Base-by-base conservation (phyloP, 2,113 vertebrate species). In the Scalopus aquaticus region DNA sequence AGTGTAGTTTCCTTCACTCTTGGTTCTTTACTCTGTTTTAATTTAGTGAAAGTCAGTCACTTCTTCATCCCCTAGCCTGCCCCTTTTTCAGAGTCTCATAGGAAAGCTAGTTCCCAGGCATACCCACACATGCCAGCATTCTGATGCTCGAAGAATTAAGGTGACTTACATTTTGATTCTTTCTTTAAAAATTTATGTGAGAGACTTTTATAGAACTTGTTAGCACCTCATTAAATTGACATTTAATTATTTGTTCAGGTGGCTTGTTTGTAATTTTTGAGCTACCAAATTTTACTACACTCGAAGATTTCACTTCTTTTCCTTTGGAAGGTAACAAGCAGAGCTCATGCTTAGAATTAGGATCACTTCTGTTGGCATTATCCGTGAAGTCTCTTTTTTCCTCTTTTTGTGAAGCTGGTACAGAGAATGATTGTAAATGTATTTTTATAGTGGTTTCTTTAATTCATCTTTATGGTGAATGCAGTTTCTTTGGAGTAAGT, bases 401-500 rank as follows among this genome's bases (percentile, higher is more conserved):
- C 24, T 78, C 37, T 17, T 39, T 60, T 58, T 64, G 64, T 88
- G 83, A 92, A 85, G 5, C 46, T 85, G 77, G 19, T 56, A 74
- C 32, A 82, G 72, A 81, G 54, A 67, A 83, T 81, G 74, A 64
- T 72, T 85, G 20, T 39, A 88, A 76, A 37, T 39, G 49, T 22
- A 16, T 73, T 92, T 56, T 32, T 20, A 69, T 28, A 20, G 28
- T 67, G 49, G 10, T 92, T 90, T 84, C 64, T 95, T 88, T 77
- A 78, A 82, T 58, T 82, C 49, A 26, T 65, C 56, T 91, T 78
- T 89, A 30, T 90, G 60, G 89, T 62, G 56, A 85, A 72, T n/a
- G 62, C 0, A 56, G 19, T 89, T 89, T 17, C 24, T 93, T 90
- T 69, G 30, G 54, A 82, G 64, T 85, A 81, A 81, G 42, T 91